Conservation (phyloP, 2,888 invertebrate species). For the Eupithecia exiguata region DNA sequence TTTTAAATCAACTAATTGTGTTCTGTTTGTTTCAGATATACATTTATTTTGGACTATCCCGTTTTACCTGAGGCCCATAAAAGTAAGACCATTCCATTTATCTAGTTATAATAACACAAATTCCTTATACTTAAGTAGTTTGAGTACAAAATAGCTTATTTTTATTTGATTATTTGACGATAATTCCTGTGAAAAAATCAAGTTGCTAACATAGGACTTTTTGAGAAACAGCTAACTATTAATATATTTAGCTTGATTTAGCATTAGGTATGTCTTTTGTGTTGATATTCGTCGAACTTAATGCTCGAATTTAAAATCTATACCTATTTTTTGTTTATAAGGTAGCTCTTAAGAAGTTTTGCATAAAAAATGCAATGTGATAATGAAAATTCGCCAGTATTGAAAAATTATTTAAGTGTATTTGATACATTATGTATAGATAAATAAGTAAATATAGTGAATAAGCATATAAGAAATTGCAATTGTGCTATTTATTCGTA, state of each 20-base stretch:
- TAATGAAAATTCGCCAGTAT: slow-evolving; percentile 34
- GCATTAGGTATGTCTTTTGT: not conserved
- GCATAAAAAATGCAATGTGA: slow-evolving; percentile 21
- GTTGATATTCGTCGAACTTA: not conserved
- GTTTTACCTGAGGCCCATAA: slow-evolving; percentile 52
- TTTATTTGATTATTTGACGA: not conserved
- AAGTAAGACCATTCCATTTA: slow-evolving; percentile 70
- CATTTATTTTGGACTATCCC: slow-evolving; percentile 48
- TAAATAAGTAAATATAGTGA: too few relatives aligned
- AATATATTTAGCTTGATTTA: not conserved
- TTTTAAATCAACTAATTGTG: not conserved
- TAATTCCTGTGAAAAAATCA: not conserved
- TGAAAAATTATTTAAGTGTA: slow-evolving; percentile 13
- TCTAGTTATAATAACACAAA: slow-evolving; percentile 26
- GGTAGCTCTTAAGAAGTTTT: not conserved
- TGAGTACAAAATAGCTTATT: slow-evolving; percentile 11
- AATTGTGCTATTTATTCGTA: not conserved
- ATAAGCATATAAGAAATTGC: not conserved
- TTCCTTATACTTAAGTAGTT: not conserved
- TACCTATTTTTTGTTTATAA: not conserved
- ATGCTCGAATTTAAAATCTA: not conserved
- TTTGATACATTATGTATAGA: slow-evolving; percentile 3
- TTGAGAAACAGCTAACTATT: not conserved
- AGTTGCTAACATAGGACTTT: not conserved
- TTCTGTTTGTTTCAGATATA: slow-evolving; percentile 76